Base-by-base conservation (phyloP, 2,113 vertebrate species). In the Microcebus lehilahytsara region DNA sequence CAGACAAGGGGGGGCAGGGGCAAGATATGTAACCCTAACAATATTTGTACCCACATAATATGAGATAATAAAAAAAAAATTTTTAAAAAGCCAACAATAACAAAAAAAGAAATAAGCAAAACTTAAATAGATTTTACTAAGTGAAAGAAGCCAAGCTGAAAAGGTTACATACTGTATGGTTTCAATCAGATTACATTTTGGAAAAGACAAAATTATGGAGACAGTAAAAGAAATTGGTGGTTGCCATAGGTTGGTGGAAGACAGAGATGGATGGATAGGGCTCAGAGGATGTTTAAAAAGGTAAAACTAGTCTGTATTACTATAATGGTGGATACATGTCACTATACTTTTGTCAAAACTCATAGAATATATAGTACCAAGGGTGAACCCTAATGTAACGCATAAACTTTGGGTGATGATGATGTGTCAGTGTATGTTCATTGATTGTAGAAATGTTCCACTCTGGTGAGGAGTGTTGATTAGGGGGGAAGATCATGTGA, bases 401-500 rank as follows among this genome's bases (percentile, higher is more conserved):
- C 74, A 2, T 78, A 56, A 42, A 16, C n/a, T 34, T 37, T n/a
- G n/a, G 40, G 37, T 62, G 34, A 74, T 20, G 71, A 69, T 1
- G 16, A 25, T 30, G 16, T 60, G 17, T 75, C 37, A 4, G 11
- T n/a, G 1, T 69, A 12, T 9, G 42, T 53, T 80, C 51, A 53
- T 1, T 13, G 40, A 53, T 69, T 49, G 2, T 32, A 58, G 34
- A 9, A 64, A 20, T 62, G 27, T 62, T 69, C 32, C 51, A 6
- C 30, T 13, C 0, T 40, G 56, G 12, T 40, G 5, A 0, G 7
- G 11, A 3, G 5, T 51, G 7, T 69, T 8, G 3, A 16, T 16
- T 16, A 34, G 25, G 6, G 7, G 53, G 40, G 6, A 30, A 56
- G 11, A 7, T 49, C 37, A 10, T 77, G 12, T 5, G 6, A 49